These are phyloP conservation scores for Zophobas atratus DNA, from an alignment of 1,140 invertebrate genomes.

Conservation along the genomic window DNA sequence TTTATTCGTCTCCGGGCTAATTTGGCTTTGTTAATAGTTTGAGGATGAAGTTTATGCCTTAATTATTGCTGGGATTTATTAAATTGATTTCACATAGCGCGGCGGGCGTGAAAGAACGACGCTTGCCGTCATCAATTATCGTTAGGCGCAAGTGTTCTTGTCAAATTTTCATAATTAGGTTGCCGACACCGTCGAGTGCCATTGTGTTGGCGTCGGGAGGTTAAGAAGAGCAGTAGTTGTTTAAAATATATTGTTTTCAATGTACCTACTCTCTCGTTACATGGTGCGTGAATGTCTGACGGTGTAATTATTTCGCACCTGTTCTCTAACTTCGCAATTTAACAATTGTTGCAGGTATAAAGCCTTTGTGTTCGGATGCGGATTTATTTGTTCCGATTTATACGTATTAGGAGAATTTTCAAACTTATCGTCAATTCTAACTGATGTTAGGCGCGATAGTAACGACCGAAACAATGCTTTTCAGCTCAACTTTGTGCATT, in stretches of 20 bases:
- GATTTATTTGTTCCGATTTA: conserved; percentile 21
- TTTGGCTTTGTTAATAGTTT: conserved; percentile 65
- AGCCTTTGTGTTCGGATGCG: conserved; percentile 16
- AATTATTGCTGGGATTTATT: conserved; percentile 64
- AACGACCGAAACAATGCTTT: too few species aligned
- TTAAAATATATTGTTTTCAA: conserved; percentile 62
- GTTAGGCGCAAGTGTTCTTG: conserved; percentile 62
- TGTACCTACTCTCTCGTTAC: conserved; percentile 50
- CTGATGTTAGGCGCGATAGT: not conserved
- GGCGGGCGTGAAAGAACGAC: conserved; percentile 56
- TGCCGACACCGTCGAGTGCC: conserved; percentile 59
- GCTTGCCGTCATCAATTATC: conserved; percentile 59
- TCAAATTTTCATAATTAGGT: conserved; percentile 66
- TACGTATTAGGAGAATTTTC: conserved; percentile 24
- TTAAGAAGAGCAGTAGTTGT: conserved; percentile 60
- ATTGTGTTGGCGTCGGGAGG: conserved; percentile 56
- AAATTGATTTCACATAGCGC: conserved; percentile 59
- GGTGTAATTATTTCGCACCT: conserved; percentile 63
- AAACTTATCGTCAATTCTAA: conserved; percentile 45
- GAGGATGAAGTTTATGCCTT: conserved; percentile 62
- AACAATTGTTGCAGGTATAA: conserved; percentile 57
- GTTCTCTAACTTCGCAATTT: conserved; percentile 54
- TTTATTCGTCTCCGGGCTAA: conserved; percentile 61
- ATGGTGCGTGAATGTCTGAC: conserved; percentile 50
- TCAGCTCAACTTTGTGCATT: too few species aligned